These are phyloP conservation scores for Osmerus mordax DNA, from an alignment of 2,113 vertebrate species.

Conservation along the genomic window DNA sequence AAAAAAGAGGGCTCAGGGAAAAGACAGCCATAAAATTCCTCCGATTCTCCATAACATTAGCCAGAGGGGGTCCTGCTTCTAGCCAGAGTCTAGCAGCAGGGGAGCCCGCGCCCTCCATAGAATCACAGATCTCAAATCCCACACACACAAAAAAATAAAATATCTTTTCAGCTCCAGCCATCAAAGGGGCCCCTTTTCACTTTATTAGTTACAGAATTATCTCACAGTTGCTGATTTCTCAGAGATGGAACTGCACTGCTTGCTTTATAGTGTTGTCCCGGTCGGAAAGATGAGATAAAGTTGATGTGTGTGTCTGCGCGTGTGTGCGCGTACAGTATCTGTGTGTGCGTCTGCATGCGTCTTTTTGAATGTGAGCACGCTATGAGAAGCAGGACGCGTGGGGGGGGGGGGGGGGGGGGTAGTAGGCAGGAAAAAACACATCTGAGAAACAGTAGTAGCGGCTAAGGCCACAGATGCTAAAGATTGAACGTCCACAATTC, in stretches of 20 bases:
- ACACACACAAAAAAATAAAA: conserved; percentile 89
- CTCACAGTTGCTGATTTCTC: conserved; percentile 88
- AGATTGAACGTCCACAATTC: conserved; percentile 57
- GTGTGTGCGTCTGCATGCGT: background rate
- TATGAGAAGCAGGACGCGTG: conserved; percentile 25
- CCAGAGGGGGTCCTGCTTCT: conserved; percentile 91
- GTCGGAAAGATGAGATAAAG: conserved; percentile 64
- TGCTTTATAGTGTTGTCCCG: conserved; percentile 51
- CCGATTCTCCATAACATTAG: conserved; percentile 98
- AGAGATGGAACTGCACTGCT: conserved; percentile 60
- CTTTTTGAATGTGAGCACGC: background rate
- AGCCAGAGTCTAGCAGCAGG: conserved; percentile 91
- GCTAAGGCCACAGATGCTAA: conserved; percentile 60
- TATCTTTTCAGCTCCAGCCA: conserved; percentile 96
- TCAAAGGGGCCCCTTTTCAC: conserved; percentile 88
- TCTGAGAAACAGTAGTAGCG: conserved; percentile 62
- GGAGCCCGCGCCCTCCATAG: conserved; percentile 80
- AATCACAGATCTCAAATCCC: conserved; percentile 91
- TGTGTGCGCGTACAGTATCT: conserved; percentile 19
- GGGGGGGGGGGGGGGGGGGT: conserved; percentile 26
- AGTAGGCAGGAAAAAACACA: conserved; percentile 37
- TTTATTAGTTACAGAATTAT: conserved; percentile 96
- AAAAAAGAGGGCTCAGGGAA: conserved; percentile 88
- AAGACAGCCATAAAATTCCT: conserved; percentile 99
- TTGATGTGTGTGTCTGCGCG: conserved; percentile 35